Conservation (phyloP, 2,888 invertebrate species). For the Cephus runcator region DNA sequence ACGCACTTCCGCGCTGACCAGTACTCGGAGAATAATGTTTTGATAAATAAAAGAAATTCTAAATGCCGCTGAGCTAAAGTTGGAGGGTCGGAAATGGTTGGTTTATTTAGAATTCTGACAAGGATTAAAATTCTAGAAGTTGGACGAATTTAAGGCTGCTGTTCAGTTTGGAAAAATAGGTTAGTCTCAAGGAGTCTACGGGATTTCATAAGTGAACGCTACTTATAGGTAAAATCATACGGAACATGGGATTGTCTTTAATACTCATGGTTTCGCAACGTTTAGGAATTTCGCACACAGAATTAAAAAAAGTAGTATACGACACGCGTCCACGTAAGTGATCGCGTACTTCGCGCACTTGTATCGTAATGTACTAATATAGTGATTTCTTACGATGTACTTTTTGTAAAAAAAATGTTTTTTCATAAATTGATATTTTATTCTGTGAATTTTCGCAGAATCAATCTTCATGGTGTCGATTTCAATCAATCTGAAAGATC, state of each 20-base stretch:
- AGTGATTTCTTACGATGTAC: not conserved
- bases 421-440: no score
- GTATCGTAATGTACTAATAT: no score
- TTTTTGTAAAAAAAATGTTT: not conserved
- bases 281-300: no score
- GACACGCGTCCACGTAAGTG: no score
- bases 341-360: no score
- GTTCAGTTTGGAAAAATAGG: not conserved
- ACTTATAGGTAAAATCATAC: not conserved
- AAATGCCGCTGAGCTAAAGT: constrained; percentile 13
- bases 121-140: constrained; percentile 5
- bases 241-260: not conserved
- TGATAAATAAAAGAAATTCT: constrained; percentile 18
- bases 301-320: no score
- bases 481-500: no score
- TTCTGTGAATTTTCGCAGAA: no score
- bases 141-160: not conserved
- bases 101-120: constrained; percentile 11
- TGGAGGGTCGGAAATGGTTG: constrained; percentile 18
- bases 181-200: not conserved
- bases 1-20: constrained; percentile 15
- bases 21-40: constrained; percentile 10
- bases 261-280: no score
- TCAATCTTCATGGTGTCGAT: no score
- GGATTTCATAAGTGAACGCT: not conserved